These are phyloP conservation scores for Ypsolopha sequella DNA, from an alignment of 2,888 invertebrate species.

Conservation along the genomic window DNA sequence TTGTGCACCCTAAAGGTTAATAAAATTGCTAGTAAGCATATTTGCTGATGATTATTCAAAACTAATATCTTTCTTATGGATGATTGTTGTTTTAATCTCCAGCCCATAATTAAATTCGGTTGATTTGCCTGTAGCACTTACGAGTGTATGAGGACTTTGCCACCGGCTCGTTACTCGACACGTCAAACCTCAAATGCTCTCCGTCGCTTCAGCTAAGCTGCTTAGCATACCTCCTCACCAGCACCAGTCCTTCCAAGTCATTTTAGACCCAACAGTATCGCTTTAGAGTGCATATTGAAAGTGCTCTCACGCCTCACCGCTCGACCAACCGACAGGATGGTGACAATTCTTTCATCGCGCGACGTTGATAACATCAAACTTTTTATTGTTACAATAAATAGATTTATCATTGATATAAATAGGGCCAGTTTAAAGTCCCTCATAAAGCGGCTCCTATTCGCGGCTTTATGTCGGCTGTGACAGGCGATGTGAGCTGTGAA, in stretches of 20 bases:
- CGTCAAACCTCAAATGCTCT: conserved; percentile 50
- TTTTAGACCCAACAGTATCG: conserved; percentile 21
- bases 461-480: conserved; percentile 65
- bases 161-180: conserved; percentile 48
- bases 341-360: conserved; percentile 65
- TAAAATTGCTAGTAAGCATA: no score
- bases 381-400: conserved; percentile 69
- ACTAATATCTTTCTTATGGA: no score
- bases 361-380: conserved; percentile 62
- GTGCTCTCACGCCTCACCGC: conserved; percentile 13
- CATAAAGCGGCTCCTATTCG: conserved; percentile 59
- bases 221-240: conserved; percentile 44
- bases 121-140: not conserved
- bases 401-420: conserved; percentile 66
- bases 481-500: conserved; percentile 67
- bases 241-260: conserved; percentile 14
- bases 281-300: conserved; percentile 17
- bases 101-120: conserved; percentile 2
- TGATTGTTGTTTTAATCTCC: conserved; percentile 8
- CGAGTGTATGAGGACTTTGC: conserved; percentile 10
- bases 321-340: conserved; percentile 51
- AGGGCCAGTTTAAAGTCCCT: conserved; percentile 58
- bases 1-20: no score
- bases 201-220: conserved; percentile 53
- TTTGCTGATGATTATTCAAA: no score